Percentiles rank a stretch among this genome's conserved stretches.
These are phyloP conservation scores for Psix sp. DNA, from an alignment of 1,140 invertebrate genomes.

Conservation along the genomic window DNA sequence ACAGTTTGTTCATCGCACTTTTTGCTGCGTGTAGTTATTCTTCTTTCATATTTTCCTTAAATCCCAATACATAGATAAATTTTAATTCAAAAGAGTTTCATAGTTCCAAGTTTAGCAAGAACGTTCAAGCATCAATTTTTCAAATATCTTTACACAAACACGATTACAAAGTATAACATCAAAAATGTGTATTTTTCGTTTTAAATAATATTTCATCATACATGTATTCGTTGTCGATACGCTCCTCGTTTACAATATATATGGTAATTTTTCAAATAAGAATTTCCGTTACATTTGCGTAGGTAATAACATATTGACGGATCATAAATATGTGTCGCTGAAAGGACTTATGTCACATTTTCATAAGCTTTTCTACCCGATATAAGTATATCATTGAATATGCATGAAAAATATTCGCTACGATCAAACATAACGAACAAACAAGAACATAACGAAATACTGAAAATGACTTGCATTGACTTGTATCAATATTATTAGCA, in stretches of 20 bases:
- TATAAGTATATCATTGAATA: too few relatives aligned
- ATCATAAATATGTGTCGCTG: too few relatives aligned
- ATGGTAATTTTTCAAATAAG: slow-evolving; percentile 45
- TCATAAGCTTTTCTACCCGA: too few relatives aligned
- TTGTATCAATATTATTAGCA: too few relatives aligned
- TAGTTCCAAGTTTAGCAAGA: slow-evolving; percentile 8
- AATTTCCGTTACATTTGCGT: slow-evolving; percentile 1
- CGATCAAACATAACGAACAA: too few relatives aligned
- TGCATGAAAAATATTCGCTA: too few relatives aligned
- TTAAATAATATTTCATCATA: slow-evolving; percentile 28
- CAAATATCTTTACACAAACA: background rate
- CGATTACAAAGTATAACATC: slow-evolving; percentile 30
- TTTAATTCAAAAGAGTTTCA: slow-evolving; percentile 21
- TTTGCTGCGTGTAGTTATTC: background rate
- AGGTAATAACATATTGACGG: slow-evolving; percentile 1
- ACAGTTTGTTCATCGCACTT: slow-evolving; percentile 22
- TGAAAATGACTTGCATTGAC: too few relatives aligned
- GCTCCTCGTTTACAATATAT: slow-evolving; percentile 39
- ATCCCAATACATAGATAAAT: slow-evolving; percentile 29
- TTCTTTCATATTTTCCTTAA: background rate
- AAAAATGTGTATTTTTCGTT: slow-evolving; percentile 15
- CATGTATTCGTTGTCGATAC: slow-evolving; percentile 13
- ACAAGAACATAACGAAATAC: too few relatives aligned
- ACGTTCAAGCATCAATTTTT: background rate
- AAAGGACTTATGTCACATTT: too few relatives aligned